Evolutionary conservation across 2,113 vertebrate genomes (phyloP), one percentile per base, ranked within the genome.

Genomic region (Phycodurus eques): DNA sequence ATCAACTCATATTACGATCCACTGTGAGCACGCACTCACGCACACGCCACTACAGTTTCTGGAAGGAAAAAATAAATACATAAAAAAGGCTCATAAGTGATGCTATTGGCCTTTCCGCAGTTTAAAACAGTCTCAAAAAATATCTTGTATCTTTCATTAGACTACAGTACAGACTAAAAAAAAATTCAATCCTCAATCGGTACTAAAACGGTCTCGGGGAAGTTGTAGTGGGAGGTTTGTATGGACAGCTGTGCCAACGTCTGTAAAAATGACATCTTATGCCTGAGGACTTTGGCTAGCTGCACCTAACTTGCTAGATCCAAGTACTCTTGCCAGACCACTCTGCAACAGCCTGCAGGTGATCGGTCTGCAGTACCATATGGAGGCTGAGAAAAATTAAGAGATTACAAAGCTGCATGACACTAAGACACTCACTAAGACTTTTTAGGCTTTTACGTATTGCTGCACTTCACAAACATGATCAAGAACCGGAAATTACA

Each of bases 361-460:
- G 95, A 97, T 97, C 95, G 96, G 95, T 98, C 96, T 98, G 95
- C 93, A 94, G 92, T 92, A 93, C 96, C 97, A 99, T 97, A 99
- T 98, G 97, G 96, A 98, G 95, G 94, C 91, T 92, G 92, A 72
- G 94, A 94, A 95, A 95, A 98, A 98, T 97, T 96, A 98, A 98
- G 95, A 95, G 94, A 96, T 94, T 94, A 94, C 94, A 96, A 94
- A 92, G 91, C 93, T 91, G 89, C 83, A 90, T 92, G 74, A 73
- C 94, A 94, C 93, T 89, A 72, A 74, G 53, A 69, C 20, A 47
- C n/a, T 68, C 43, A 43, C 59, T 64, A 63, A 71, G 33, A 65
- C 33, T 68, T 51, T 53, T 68, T 44, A 44, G 64, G 33, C 51
- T 22, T 66, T 60, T 12, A 92, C 27, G 80, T 72, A 81, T 64